Conservation (phyloP, 2,113 vertebrate species). For the Mystacornis crossleyi region DNA sequence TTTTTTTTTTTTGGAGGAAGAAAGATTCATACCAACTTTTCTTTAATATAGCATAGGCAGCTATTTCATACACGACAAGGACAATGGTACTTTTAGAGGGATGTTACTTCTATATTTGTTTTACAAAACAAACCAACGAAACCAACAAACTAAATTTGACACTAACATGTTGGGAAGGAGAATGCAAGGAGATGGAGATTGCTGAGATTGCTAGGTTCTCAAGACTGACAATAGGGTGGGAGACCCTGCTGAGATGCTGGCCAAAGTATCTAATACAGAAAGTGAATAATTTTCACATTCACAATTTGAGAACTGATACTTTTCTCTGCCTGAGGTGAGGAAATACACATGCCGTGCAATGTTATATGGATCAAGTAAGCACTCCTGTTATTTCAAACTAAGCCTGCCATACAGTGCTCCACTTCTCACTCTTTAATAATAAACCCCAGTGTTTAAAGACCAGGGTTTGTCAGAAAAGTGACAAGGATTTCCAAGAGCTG, state of each 20-base stretch:
- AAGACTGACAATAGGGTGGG: not conserved
- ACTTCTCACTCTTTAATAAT: not conserved
- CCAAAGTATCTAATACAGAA: not conserved
- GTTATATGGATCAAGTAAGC: not conserved
- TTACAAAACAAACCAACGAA: not conserved
- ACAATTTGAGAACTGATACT: not conserved
- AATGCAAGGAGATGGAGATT: not conserved
- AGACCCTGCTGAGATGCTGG: not conserved
- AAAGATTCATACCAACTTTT: not conserved
- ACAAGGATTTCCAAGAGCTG: not conserved
- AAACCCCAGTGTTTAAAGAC: not conserved
- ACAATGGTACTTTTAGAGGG: not conserved
- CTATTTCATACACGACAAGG: not conserved
- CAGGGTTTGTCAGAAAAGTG: not conserved
- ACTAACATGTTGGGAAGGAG: not conserved
- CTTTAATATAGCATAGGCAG: not conserved
- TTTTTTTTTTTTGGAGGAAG: not conserved
- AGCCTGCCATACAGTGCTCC: not conserved
- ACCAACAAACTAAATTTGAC: not conserved
- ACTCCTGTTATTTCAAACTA: not conserved
- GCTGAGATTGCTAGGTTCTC: not conserved
- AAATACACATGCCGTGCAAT: accelerated
- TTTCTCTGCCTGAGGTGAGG: not conserved
- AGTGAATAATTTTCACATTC: not conserved
- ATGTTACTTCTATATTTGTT: not conserved